Percentiles rank a stretch among this genome's conserved stretches.
These are phyloP conservation scores for Phrynocephalus vlangalii DNA, from an alignment of 2,797 vertebrate species.

Conservation along the genomic window DNA sequence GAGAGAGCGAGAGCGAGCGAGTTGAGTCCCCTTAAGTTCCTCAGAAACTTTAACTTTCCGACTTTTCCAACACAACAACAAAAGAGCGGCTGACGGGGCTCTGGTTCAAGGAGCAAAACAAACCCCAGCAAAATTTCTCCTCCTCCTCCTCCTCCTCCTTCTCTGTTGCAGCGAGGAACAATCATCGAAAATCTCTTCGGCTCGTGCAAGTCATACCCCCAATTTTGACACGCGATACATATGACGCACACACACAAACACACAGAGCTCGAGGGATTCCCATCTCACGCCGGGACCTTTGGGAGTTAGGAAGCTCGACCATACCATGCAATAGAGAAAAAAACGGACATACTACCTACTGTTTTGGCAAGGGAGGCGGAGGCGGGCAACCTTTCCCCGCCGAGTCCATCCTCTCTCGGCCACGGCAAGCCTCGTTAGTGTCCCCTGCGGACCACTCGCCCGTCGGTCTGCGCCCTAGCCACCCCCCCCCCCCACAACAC, in stretches of 20 bases:
- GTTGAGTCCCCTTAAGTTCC: background rate
- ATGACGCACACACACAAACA: background rate
- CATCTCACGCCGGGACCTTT: no score
- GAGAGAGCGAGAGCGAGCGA: no score
- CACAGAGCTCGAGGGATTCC: no score
- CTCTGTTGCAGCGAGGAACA: background rate
- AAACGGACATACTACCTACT: background rate
- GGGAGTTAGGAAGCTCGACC: background rate
- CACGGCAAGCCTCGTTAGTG: background rate
- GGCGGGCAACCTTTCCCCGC: background rate
- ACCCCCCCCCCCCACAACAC: no score
- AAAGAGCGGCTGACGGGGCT: background rate
- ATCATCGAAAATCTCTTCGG: background rate
- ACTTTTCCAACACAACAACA: slow-evolving; percentile 6
- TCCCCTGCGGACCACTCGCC: background rate
- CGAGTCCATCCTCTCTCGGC: slow-evolving; percentile 2
- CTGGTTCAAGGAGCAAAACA: background rate
- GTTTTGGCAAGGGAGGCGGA: background rate
- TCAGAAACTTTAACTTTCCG: slow-evolving; percentile 1
- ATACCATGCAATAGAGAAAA: background rate
- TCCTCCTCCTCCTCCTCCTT: background rate
- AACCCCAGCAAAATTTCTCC: background rate
- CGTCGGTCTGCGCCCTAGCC: no score
- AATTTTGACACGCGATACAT: no score
- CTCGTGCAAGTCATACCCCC: background rate